Base-by-base conservation (phyloP, 1,140 invertebrate genomes). In the Penaeus vannamei region DNA sequence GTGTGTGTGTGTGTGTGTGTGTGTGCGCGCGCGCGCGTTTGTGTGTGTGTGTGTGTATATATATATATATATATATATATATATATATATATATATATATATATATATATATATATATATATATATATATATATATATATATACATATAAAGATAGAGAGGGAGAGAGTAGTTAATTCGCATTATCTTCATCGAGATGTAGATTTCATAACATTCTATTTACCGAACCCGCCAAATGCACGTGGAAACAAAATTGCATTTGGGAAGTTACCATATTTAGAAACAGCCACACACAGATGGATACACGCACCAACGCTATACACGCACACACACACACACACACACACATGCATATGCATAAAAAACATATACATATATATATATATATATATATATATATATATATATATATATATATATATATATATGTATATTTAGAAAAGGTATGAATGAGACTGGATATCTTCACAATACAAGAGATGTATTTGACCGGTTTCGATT, bases 341-440 rank as follows among this genome's bases (percentile, higher is more conserved):
- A 10, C 8, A 79, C 32, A 8, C 23, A 46, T 36, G 23, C 23
- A 14, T 19, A 20, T n/a, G n/a, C n/a, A n/a, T n/a, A n/a, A n/a
- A n/a, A n/a, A n/a, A n/a, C n/a, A n/a, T n/a, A n/a, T n/a, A 53
- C 59, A 81, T 81, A 81, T 81, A 81, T 81, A 81, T 81, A 81
- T 81, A 81, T 81, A 81, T 81, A 81, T 81, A 81, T 81, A 81
- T 81, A 81, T 81, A 81, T 81, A 81, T 81, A 81, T 81, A 81
- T 81, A 81, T 81, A 81, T 81, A 81, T 81, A 59, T 81, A 81
- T 81, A 81, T 81, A 81, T 81, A 81, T 81, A 81, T 79, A 69
- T 69, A 69, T 69, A 69, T 69, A 69, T 69, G 32, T 69, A 69
- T 69, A 69, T 69, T 26, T 69, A 8, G n/a, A 23, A 26, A 69